Evolutionary conservation across 2,888 invertebrate genomes (phyloP).

Genomic region (Belgica antarctica): DNA sequence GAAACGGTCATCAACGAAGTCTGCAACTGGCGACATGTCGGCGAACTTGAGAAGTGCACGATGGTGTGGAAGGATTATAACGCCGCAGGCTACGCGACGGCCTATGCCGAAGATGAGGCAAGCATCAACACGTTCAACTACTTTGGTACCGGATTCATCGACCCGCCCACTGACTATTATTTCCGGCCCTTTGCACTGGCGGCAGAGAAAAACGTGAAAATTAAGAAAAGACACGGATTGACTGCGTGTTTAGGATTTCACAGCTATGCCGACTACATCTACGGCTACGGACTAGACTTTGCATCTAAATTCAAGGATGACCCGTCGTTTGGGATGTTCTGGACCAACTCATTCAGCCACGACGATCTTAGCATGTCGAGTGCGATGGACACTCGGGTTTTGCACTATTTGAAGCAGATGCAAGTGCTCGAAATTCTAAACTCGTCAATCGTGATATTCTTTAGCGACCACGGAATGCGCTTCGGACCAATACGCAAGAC

Average conservation of each 20-base stretch:
- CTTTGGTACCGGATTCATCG: slow-evolving; percentile 67
- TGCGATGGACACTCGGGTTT: slow-evolving; percentile 64
- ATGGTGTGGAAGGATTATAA: slow-evolving; percentile 77
- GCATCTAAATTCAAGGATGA: slow-evolving; percentile 61
- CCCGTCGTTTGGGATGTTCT: slow-evolving; percentile 72
- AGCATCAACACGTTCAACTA: slow-evolving; percentile 69
- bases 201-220: slow-evolving; percentile 61
- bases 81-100: slow-evolving; percentile 70
- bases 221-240: slow-evolving; percentile 57
- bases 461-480: slow-evolving; percentile 78
- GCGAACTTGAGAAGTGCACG: slow-evolving; percentile 67
- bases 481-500: slow-evolving; percentile 65
- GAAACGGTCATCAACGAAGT: slow-evolving; percentile 55
- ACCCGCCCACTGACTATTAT: slow-evolving; percentile 79
- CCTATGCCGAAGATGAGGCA: slow-evolving; percentile 75
- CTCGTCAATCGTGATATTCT: slow-evolving; percentile 67
- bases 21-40: slow-evolving; percentile 56
- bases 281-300: slow-evolving; percentile 68
- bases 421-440: slow-evolving; percentile 61
- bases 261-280: slow-evolving; percentile 64
- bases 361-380: slow-evolving; percentile 66
- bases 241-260: slow-evolving; percentile 63
- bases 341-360: slow-evolving; percentile 76
- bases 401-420: slow-evolving; percentile 61
- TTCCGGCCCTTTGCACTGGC: slow-evolving; percentile 70